Conservation (phyloP, 1,140 invertebrate species). For the Trichonephila clavipes region DNA sequence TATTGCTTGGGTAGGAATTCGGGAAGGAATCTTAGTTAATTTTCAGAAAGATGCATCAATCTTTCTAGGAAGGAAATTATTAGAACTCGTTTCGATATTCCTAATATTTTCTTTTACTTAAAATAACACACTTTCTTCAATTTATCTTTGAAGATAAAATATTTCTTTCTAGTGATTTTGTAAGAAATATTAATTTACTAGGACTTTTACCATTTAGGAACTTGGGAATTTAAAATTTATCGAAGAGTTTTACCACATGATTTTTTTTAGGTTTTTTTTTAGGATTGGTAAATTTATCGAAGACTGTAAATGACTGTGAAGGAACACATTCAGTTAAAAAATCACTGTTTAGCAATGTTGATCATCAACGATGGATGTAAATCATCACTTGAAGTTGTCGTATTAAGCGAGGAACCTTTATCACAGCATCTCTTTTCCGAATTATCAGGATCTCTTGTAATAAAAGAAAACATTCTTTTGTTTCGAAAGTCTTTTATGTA, state of each 20-base stretch:
- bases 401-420: background rate
- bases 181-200: background rate
- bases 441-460: background rate
- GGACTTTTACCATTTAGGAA: slow-evolving; percentile 6
- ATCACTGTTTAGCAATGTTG: background rate
- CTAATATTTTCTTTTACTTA: too few relatives aligned
- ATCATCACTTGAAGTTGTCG: background rate
- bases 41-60: too few relatives aligned
- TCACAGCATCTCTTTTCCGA: background rate
- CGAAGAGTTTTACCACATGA: background rate
- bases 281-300: background rate
- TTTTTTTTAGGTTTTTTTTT: background rate
- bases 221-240: background rate
- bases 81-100: too few relatives aligned
- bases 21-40: too few relatives aligned
- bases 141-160: too few relatives aligned
- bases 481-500: too few relatives aligned
- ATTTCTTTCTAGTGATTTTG: background rate
- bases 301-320: background rate
- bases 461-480: too few relatives aligned
- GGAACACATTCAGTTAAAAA: background rate
- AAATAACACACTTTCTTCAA: too few relatives aligned
- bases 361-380: background rate
- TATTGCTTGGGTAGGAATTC: too few relatives aligned
- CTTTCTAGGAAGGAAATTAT: too few relatives aligned